phyloP scores from a whole-genome alignment of 2,888 invertebrate genomes.

The Caradrina clavipalpis region DNA sequence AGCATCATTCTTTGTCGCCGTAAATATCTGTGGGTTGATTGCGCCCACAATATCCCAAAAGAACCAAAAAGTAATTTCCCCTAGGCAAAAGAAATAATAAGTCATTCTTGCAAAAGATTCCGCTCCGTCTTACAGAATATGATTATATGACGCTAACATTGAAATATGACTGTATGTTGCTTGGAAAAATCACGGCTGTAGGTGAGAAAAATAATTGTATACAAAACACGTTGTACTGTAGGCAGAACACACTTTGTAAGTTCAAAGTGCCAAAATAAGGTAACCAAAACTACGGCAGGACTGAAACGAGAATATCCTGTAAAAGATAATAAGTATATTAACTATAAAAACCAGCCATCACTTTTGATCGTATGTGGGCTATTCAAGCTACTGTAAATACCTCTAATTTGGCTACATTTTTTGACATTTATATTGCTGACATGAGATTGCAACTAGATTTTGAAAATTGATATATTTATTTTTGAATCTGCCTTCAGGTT shows the following conservation, averaged over 20 bases:
- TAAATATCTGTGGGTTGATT: slow-evolving; percentile 56
- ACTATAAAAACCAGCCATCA: background rate
- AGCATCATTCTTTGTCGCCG: slow-evolving; percentile 44
- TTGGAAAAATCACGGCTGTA: background rate
- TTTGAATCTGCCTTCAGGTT: no score
- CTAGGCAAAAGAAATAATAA: slow-evolving; percentile 73
- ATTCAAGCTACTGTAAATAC: no score
- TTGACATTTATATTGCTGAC: no score
- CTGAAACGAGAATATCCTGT: background rate
- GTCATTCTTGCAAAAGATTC: slow-evolving; percentile 68
- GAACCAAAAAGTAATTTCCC: slow-evolving; percentile 73
- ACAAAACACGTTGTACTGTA: background rate
- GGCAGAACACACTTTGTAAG: background rate
- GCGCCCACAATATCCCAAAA: slow-evolving; percentile 64
- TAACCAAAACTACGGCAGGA: background rate
- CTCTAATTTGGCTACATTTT: no score
- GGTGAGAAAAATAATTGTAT: background rate
- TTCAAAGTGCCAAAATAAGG: background rate
- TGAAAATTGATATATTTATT: no score
- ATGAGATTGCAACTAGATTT: no score
- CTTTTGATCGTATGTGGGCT: no score
- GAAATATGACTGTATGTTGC: slow-evolving; percentile 47
- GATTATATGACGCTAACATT: slow-evolving; percentile 64
- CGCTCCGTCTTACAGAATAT: slow-evolving; percentile 60
- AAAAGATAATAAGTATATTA: background rate